Evolutionary conservation across 1,140 invertebrate species (phyloP).

Genomic region (Drosophila tristis): DNA sequence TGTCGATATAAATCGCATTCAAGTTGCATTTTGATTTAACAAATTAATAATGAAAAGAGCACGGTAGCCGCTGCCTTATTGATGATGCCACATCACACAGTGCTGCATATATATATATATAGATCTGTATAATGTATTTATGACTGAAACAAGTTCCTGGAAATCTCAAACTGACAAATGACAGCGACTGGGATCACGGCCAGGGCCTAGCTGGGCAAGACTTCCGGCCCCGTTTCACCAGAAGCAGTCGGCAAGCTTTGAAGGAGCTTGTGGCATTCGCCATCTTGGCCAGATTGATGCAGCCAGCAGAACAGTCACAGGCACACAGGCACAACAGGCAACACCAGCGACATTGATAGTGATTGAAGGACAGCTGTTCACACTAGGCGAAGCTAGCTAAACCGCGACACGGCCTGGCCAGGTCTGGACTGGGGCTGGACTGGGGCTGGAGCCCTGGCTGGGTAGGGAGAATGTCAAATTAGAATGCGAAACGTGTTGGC

Average conservation of each 20-base stretch:
- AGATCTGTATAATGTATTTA: conserved; percentile 14
- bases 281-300: conserved; percentile 78
- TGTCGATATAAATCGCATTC: conserved; percentile 69
- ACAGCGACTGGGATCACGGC: conserved; percentile 46
- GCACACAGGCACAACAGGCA: conserved; percentile 7
- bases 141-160: conserved; percentile 50
- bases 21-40: conserved; percentile 79
- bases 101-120: conserved; percentile 13
- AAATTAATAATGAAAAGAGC: conserved; percentile 74
- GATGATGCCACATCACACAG: conserved; percentile 66
- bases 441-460: conserved; percentile 11
- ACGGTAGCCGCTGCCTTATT: conserved; percentile 75
- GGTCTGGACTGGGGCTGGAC: too few species aligned
- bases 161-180: conserved; percentile 72
- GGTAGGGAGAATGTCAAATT: conserved; percentile 74
- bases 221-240: conserved; percentile 75
- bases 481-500: conserved; percentile 83
- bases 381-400: conserved; percentile 51
- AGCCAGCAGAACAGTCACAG: conserved; percentile 36
- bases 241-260: conserved; percentile 65
- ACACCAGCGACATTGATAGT: conserved; percentile 72
- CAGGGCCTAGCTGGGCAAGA: conserved; percentile 30
- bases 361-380: conserved; percentile 82
- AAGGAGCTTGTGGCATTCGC: conserved; percentile 51
- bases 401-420: too few species aligned